These are phyloP conservation scores for Lophius americanus DNA, from an alignment of 2,797 vertebrate genomes.

Conservation along the genomic window DNA sequence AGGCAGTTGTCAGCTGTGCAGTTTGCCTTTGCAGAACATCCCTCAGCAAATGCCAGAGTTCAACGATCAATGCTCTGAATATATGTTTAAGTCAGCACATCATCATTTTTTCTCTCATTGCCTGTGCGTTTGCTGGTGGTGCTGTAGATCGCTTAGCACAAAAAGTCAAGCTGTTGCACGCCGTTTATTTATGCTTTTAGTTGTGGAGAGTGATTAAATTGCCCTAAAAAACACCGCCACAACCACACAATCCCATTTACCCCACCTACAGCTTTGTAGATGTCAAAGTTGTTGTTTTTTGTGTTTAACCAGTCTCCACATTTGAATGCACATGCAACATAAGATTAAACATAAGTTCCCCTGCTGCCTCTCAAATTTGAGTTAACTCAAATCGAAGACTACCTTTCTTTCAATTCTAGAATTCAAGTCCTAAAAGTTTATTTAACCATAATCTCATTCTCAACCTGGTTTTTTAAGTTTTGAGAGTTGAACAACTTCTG, in stretches of 20 bases:
- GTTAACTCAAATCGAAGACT: too few relatives aligned
- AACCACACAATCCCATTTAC: neutral
- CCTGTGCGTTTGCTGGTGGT: conserved; percentile 1
- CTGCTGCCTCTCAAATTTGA: too few relatives aligned
- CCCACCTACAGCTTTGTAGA: neutral
- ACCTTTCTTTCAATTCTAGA: too few relatives aligned
- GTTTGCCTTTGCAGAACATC: conserved; percentile 47
- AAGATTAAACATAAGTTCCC: too few relatives aligned
- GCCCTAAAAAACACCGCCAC: conserved; percentile 10
- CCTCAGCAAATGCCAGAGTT: conserved; percentile 64
- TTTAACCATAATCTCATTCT: too few relatives aligned
- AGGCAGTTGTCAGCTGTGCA: conserved; percentile 62
- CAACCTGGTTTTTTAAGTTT: too few relatives aligned
- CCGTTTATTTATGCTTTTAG: conserved; percentile 5
- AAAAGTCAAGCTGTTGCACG: conserved; percentile 24
- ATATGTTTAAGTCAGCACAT: conserved; percentile 64
- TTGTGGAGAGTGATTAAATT: conserved; percentile 11
- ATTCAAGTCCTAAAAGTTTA: too few relatives aligned
- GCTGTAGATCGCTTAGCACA: conserved; percentile 8
- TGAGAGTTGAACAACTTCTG: too few relatives aligned
- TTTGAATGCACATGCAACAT: neutral
- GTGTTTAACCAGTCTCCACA: conserved; percentile 13
- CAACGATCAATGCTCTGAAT: conserved; percentile 63
- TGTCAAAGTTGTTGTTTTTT: neutral
- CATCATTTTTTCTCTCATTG: conserved; percentile 12